These are phyloP conservation scores for Pollenia amentaria DNA, from an alignment of 2,888 invertebrate genomes.

Conservation along the genomic window DNA sequence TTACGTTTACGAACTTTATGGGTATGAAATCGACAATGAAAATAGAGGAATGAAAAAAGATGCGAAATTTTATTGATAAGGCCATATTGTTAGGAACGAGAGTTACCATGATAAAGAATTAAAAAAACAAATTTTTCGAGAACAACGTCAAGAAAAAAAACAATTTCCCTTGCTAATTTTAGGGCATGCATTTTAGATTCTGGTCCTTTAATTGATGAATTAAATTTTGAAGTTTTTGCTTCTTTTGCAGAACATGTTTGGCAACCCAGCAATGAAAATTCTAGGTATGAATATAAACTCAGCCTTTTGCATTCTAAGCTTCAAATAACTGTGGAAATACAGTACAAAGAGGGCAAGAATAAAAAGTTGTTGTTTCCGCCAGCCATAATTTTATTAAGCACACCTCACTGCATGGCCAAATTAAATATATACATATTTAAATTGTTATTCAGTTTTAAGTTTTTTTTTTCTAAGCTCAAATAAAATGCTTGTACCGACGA, in stretches of 20 bases:
- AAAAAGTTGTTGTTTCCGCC: slow-evolving; percentile 55
- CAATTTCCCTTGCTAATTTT: too few relatives aligned
- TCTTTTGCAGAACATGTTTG: neutral
- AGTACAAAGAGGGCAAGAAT: neutral
- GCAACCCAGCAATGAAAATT: neutral
- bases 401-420: slow-evolving; percentile 50
- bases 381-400: slow-evolving; percentile 64
- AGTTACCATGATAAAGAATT: slow-evolving; percentile 9
- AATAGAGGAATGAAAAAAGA: neutral
- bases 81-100: slow-evolving; percentile 16
- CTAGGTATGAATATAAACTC: neutral
- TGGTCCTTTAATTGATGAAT: too few relatives aligned
- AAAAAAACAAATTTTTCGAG: too few relatives aligned
- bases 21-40: slow-evolving; percentile 43
- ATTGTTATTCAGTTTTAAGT: neutral
- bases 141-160: too few relatives aligned
- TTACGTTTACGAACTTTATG: slow-evolving; percentile 47
- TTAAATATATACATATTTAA: slow-evolving; percentile 39
- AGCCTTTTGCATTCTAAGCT: slow-evolving; percentile 24
- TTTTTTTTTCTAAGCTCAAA: too few relatives aligned
- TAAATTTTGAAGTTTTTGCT: too few relatives aligned
- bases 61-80: slow-evolving; percentile 24
- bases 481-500: too few relatives aligned
- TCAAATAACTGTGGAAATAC: slow-evolving; percentile 20
- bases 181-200: too few relatives aligned